Conservation (phyloP, 2,113 vertebrate species). For the Formicarius rufipectus region DNA sequence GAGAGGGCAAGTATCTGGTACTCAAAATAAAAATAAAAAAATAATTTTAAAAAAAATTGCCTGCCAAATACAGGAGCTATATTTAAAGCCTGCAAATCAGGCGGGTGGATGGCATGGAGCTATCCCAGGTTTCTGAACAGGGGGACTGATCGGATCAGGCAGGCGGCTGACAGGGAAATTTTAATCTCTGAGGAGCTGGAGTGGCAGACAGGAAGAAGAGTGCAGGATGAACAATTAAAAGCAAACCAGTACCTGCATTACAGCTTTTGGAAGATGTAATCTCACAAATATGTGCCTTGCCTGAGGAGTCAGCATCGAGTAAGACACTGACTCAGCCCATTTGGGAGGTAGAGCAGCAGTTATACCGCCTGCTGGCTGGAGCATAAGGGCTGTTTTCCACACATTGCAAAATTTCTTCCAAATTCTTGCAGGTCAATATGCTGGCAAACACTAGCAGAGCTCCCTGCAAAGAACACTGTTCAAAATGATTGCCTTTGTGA, state of each 20-base stretch:
- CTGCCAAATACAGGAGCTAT: neutral
- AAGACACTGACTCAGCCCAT: neutral
- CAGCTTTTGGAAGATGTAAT: conserved; percentile 15
- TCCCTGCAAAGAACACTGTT: neutral
- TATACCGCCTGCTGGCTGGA: neutral
- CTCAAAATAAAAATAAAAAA: neutral
- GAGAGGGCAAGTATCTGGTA: neutral
- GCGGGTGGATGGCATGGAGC: neutral
- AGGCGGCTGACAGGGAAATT: neutral
- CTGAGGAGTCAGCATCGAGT: neutral
- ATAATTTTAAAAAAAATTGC: neutral
- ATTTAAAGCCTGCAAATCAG: neutral
- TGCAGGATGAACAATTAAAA: neutral
- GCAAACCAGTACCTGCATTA: conserved; percentile 12
- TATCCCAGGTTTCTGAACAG: neutral
- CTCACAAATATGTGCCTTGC: conserved; percentile 32
- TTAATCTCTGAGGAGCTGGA: neutral
- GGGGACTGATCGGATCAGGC: neutral
- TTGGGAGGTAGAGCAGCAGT: neutral
- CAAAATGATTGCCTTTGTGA: neutral
- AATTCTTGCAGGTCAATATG: neutral
- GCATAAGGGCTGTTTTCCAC: neutral
- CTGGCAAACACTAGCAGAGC: neutral
- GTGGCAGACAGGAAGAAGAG: neutral
- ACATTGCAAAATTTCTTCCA: neutral